Base-by-base conservation (phyloP, 2,888 invertebrate genomes). In the Helicoverpa assulta region DNA sequence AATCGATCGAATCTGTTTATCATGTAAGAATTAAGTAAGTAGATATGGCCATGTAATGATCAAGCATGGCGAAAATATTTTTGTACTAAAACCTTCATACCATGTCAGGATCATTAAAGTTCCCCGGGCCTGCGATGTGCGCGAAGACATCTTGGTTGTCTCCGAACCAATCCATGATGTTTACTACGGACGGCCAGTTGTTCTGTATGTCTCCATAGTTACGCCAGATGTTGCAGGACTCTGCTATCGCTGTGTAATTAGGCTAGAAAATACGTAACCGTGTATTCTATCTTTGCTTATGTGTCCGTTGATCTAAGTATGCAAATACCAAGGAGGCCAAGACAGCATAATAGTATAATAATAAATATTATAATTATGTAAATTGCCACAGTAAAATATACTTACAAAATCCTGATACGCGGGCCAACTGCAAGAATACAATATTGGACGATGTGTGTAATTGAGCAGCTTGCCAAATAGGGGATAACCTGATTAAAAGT, bases 381-480 rank as follows among this genome's bases (percentile, higher is more conserved):
- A 21, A 21, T 21, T 21, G 21, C 21, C 21, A 21, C 1, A 21
- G 21, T 21, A 21, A 21, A 29, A 29, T 8, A 37, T 10, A 67
- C 84, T 84, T 81, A 87, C 89, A 26, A 72, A 72, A 10, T 81
- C 79, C 54, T 97, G 96, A 88, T 98, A 98, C 8, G 97, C 97
- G 5, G 98, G 98, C 98, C 98, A 98, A 86, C 97, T 97, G 92
- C 98, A 98, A 0, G 98, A 98, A 87, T 97, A 98, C 0, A 98
- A 95, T 76, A 98, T 98, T 0, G 97, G 97, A 40, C 98, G 96
- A 12, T 97, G 98, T 43, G 98, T 97, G 75, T 95, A 93, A 89
- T 98, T 98, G 73, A 98, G 91, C 82, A 96, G 96, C 81, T 92
- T 92, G 6, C 97, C 97, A 94, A 98, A 97, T 73, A 96, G 94